These are phyloP conservation scores for Cremastinae sp. DNA, from an alignment of 2,888 invertebrate species.

Conservation along the genomic window DNA sequence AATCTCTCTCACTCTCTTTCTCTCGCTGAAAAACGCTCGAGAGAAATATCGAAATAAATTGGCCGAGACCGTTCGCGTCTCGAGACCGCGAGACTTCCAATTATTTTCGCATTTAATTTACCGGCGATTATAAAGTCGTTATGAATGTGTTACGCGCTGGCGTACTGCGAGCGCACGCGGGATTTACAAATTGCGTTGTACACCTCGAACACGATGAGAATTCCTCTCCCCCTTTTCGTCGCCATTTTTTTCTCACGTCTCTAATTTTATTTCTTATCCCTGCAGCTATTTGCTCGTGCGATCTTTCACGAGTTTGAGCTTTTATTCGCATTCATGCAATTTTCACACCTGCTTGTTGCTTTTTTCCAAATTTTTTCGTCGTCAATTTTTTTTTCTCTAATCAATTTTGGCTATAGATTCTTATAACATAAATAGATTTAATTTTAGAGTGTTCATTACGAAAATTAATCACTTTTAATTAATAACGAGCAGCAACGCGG, in stretches of 20 bases:
- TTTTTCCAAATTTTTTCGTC: background rate
- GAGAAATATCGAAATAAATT: constrained; percentile 73
- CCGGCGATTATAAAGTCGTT: constrained; percentile 62
- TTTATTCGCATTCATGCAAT: constrained; percentile 21
- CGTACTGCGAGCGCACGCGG: background rate
- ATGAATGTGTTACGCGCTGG: constrained; percentile 25
- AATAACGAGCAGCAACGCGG: no score
- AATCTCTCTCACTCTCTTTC: background rate
- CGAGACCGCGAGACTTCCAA: constrained; percentile 54
- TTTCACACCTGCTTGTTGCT: constrained; percentile 43
- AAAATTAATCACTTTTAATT: no score
- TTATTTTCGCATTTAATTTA: constrained; percentile 64
- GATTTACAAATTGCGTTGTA: constrained; percentile 23
- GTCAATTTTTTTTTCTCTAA: no score
- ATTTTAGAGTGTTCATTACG: no score
- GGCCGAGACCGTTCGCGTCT: constrained; percentile 67
- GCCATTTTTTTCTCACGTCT: constrained; percentile 14
- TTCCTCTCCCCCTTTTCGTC: constrained; percentile 39
- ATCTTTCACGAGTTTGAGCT: constrained; percentile 35
- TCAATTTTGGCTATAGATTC: no score
- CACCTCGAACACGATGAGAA: constrained; percentile 46
- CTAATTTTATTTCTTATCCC: constrained; percentile 44
- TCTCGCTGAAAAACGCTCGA: constrained; percentile 21
- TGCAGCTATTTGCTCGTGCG: constrained; percentile 54
- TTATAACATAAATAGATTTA: no score